Conservation (phyloP, 92 coral and sea anemone genomes). For the Epizoanthus scotinus region DNA sequence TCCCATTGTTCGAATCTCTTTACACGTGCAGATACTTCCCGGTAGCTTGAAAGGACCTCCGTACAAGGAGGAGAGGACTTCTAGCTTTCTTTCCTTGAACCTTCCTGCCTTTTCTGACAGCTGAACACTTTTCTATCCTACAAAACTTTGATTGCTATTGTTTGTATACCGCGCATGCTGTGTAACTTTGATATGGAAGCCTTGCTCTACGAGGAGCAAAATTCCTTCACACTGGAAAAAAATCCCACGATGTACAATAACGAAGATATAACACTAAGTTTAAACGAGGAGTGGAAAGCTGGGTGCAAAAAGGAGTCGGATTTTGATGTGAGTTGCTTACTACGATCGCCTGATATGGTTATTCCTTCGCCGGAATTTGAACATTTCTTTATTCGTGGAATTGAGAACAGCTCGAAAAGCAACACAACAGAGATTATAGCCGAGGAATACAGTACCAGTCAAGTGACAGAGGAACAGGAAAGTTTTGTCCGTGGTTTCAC, state of each 20-base stretch:
- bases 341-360: slow-evolving; percentile 79
- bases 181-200: slow-evolving; percentile 51
- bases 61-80: not conserved
- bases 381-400: slow-evolving; percentile 67
- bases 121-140: not conserved
- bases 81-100: not conserved
- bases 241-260: slow-evolving; percentile 54
- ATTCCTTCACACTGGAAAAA: slow-evolving; percentile 53
- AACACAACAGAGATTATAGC: slow-evolving; percentile 8
- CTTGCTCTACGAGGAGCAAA: slow-evolving; percentile 64
- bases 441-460: slow-evolving; percentile 36
- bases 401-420: slow-evolving; percentile 36
- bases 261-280: slow-evolving; percentile 43
- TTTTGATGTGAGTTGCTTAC: slow-evolving; percentile 69
- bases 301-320: slow-evolving; percentile 48
- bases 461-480: slow-evolving; percentile 82
- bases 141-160: not conserved
- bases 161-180: slow-evolving; percentile 9
- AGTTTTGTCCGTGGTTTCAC: slow-evolving; percentile 86
- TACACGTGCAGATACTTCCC: slow-evolving; percentile 26
- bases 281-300: slow-evolving; percentile 49
- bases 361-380: slow-evolving; percentile 84
- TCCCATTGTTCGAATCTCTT: slow-evolving; percentile 32
- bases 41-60: slow-evolving; percentile 16
- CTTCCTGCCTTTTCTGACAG: not conserved